Percentiles rank a stretch among this genome's conserved stretches.
Conservation (phyloP, 2,888 invertebrate genomes). For the Scaptomyza parva region DNA sequence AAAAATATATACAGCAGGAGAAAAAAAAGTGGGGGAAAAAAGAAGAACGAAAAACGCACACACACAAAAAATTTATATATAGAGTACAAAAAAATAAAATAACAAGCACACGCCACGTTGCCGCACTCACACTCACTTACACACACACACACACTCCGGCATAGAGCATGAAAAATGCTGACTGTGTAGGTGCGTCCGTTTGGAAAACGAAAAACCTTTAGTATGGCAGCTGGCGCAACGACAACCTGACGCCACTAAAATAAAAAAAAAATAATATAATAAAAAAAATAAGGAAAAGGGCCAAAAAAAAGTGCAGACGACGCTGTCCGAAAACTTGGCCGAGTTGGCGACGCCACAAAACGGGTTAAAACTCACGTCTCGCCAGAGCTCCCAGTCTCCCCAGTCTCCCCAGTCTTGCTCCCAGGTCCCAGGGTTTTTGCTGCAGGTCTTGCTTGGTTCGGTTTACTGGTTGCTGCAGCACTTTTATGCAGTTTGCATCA, state of each 20-base stretch:
- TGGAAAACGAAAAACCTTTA: slow-evolving; percentile 56
- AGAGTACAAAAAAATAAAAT: slow-evolving; percentile 24
- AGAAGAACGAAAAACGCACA: too few species aligned
- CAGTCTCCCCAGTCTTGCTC: neutral
- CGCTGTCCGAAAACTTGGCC: slow-evolving; percentile 70
- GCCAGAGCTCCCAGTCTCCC: slow-evolving; percentile 4
- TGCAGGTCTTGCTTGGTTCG: neutral
- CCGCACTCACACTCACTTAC: slow-evolving; percentile 14
- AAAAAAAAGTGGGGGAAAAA: too few species aligned
- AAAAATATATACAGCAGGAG: slow-evolving; percentile 37
- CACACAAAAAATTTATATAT: neutral
- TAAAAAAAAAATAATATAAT: slow-evolving; percentile 14
- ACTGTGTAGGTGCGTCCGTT: slow-evolving; percentile 73
- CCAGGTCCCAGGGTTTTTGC: neutral
- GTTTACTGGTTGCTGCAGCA: slow-evolving; percentile 35
- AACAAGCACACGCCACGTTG: slow-evolving; percentile 59
- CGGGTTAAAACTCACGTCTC: slow-evolving; percentile 38
- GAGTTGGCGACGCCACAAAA: slow-evolving; percentile 63
- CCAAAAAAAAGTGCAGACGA: slow-evolving; percentile 62
- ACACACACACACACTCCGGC: slow-evolving; percentile 20
- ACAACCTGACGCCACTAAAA: slow-evolving; percentile 70
- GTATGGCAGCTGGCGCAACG: slow-evolving; percentile 63
- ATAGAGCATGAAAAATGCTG: slow-evolving; percentile 57
- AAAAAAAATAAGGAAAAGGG: slow-evolving; percentile 14
- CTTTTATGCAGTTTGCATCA: slow-evolving; percentile 56